Conservation (phyloP, 2,888 invertebrate genomes). For the Eupithecia centaureata region DNA sequence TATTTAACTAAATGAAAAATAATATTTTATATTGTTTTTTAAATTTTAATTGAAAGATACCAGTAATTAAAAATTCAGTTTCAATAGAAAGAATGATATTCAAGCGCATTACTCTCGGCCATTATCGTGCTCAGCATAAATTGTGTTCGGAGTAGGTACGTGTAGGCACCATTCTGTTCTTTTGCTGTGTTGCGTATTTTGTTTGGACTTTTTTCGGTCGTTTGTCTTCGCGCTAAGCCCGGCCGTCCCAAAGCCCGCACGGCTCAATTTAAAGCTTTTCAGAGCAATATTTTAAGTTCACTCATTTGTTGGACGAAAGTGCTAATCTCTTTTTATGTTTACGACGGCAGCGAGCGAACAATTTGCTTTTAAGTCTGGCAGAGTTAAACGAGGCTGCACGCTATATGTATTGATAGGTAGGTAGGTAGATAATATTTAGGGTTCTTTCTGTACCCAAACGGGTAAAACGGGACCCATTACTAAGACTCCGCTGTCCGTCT, state of each 20-base stretch:
- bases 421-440: too few relatives aligned
- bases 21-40: too few relatives aligned
- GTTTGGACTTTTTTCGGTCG: constrained; percentile 57
- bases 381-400: not conserved
- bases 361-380: constrained; percentile 22
- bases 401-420: too few relatives aligned
- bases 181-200: constrained; percentile 34
- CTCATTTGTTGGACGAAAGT: constrained; percentile 54
- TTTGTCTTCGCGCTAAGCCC: constrained; percentile 60
- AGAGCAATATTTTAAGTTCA: constrained; percentile 59
- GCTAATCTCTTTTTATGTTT: constrained; percentile 45
- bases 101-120: constrained; percentile 18
- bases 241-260: constrained; percentile 54
- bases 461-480: too few relatives aligned
- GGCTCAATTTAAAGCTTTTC: constrained; percentile 61
- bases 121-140: constrained; percentile 25
- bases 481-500: too few relatives aligned
- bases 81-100: constrained; percentile 19
- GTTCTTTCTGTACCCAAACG: too few relatives aligned
- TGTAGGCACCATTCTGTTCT: constrained; percentile 26
- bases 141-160: constrained; percentile 18
- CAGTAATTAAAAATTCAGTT: not conserved
- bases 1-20: too few relatives aligned
- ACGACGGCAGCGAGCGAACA: constrained; percentile 28
- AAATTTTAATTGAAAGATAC: constrained; percentile 4